phyloP scores from a whole-genome alignment of 2,888 invertebrate genomes.

The Stramonita haemastoma region DNA sequence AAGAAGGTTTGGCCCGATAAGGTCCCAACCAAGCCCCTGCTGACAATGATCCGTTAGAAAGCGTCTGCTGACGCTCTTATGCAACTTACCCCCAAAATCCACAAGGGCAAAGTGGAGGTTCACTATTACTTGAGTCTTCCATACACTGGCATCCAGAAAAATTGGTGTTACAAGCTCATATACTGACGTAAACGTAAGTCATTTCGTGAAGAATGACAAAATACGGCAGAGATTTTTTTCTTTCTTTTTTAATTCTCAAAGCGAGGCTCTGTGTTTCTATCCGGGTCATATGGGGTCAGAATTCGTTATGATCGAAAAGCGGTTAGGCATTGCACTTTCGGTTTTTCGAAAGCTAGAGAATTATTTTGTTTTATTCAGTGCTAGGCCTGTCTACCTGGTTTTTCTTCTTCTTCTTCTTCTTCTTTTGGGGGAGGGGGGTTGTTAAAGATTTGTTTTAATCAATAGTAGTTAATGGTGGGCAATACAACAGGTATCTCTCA shows the following conservation, averaged over 20 bases:
- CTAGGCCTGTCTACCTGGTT: background rate
- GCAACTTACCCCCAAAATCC: slow-evolving; percentile 72
- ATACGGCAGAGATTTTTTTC: slow-evolving; percentile 61
- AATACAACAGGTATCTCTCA: too few relatives aligned
- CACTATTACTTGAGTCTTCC: slow-evolving; percentile 71
- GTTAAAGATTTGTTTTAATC: too few relatives aligned
- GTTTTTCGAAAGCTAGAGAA: background rate
- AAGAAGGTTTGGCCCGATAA: slow-evolving; percentile 41
- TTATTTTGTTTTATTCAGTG: background rate
- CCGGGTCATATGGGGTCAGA: slow-evolving; percentile 48
- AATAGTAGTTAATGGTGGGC: too few relatives aligned
- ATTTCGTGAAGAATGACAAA: slow-evolving; percentile 62
- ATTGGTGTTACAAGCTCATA: slow-evolving; percentile 44
- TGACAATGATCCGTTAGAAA: slow-evolving; percentile 36
- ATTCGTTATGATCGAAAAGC: background rate
- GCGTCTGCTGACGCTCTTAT: background rate
- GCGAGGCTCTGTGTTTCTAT: slow-evolving; percentile 56
- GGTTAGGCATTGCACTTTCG: background rate
- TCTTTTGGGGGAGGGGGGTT: too few relatives aligned
- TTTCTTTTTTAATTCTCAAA: slow-evolving; percentile 58
- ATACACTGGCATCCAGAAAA: slow-evolving; percentile 50
- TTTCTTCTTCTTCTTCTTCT: too few relatives aligned
- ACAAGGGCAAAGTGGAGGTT: slow-evolving; percentile 70
- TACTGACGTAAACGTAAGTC: slow-evolving; percentile 65
- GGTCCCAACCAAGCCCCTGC: slow-evolving; percentile 37